Evolutionary conservation across 2,113 vertebrate species (phyloP), one percentile per base, ranked within the genome.

Genomic region (Microcebus jonahi): DNA sequence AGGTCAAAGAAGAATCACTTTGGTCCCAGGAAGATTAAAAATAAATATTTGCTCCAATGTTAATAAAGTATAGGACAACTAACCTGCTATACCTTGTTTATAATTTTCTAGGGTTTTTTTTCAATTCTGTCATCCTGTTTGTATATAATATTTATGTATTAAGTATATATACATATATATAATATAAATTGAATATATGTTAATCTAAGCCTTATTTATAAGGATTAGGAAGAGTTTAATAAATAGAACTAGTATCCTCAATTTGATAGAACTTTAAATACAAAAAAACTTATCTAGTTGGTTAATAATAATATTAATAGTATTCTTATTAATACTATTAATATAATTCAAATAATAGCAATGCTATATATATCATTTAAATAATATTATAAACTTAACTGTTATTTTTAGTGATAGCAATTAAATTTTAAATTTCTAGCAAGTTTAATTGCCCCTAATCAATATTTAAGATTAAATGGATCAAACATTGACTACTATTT

Each of bases 391-490:
- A 92, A 93, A 61, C 63, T 55, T 92, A 89, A 36, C 50, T 23
- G 68, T 95, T 67, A 27, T 75, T 29, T 36, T 59, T 82, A 95
- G 71, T 96, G 48, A 25, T 85, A 2, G 14, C 92, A 55, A 94
- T 34, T 92, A 18, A 17, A 39, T 50, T 76, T 95, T 61, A 77
- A 85, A 94, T 3, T 27, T 81, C 90, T 87, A 25, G 9, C 6
- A 83, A 96, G 34, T 89, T 23, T 57, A 11, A 2, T 77, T 14
- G 42, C 88, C 55, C 34, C 39, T 71, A 95, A 98, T 48, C 29
- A 50, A 7, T 90, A 48, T 45, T 17, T 61, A 93, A 67, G 20
- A 93, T 36, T 96, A 96, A 94, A 88, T 75, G 81, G 73, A 97
- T 80, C 23, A 81, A 8, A 59, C 8, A 57, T 18, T 94, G 82